Percentiles rank a stretch among this genome's conserved stretches.
Evolutionary conservation across 1,140 invertebrate genomes (phyloP).

Genomic region (Conopomorpha cramerella): DNA sequence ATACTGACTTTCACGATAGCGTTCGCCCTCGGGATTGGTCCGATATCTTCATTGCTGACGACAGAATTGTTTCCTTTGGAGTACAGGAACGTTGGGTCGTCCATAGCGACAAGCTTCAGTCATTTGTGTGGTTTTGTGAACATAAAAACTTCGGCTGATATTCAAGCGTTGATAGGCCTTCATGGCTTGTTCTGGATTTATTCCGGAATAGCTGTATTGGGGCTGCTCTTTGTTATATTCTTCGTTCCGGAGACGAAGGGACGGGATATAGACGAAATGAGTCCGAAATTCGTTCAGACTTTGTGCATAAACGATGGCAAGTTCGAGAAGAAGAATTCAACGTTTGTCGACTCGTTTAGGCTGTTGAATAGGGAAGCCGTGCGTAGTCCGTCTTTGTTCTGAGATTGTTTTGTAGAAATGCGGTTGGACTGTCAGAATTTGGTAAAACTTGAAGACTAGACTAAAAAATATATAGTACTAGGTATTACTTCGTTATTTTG

Average conservation of each 20-base stretch:
- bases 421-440: too few species aligned
- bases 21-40: conserved; percentile 86
- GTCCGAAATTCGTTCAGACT: conserved; percentile 67
- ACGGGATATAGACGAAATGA: conserved; percentile 85
- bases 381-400: too few species aligned
- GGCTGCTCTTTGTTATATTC: conserved; percentile 81
- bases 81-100: conserved; percentile 81
- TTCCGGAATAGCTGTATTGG: conserved; percentile 79
- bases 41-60: conserved; percentile 86
- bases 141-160: conserved; percentile 85
- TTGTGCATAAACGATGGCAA: conserved; percentile 56
- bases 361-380: conserved; percentile 3
- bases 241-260: conserved; percentile 92
- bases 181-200: conserved; percentile 90
- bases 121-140: conserved; percentile 88
- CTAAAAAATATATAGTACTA: too few species aligned
- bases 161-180: conserved; percentile 75
- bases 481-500: too few species aligned
- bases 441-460: too few species aligned
- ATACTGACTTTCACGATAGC: conserved; percentile 81
- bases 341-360: conserved; percentile 3
- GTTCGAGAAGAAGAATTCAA: too few species aligned
- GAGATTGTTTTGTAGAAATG: too few species aligned
- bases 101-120: conserved; percentile 82
- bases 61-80: conserved; percentile 87